A percentile compares a stretch with the other conserved stretches of the same genome.
Conservation (phyloP, 2,113 vertebrate species). For the Pavo muticus region DNA sequence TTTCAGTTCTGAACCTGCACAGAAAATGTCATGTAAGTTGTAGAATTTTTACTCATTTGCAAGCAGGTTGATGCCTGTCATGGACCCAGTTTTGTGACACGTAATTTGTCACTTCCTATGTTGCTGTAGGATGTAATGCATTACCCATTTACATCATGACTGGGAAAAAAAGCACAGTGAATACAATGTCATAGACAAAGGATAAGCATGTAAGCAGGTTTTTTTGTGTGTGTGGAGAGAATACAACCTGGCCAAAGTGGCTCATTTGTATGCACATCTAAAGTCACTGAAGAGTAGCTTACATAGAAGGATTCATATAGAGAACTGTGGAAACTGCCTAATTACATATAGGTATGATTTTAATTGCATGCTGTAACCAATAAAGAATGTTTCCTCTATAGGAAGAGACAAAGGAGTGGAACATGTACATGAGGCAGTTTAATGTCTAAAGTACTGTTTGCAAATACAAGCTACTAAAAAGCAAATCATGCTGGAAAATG, state of each 20-base stretch:
- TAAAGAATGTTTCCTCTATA: conserved; percentile 1
- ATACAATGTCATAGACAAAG: fast-evolving
- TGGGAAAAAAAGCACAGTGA: background rate
- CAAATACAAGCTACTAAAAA: conserved; percentile 42
- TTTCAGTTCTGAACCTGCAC: background rate
- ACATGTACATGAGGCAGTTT: background rate
- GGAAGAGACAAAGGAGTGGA: conserved; percentile 19
- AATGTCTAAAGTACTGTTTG: conserved; percentile 41
- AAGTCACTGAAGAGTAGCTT: conserved; percentile 5
- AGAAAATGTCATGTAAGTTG: background rate
- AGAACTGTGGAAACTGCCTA: conserved; percentile 12
- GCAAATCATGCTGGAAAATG: background rate
- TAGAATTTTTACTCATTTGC: background rate
- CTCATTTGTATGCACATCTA: conserved; percentile 3
- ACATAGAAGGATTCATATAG: background rate
- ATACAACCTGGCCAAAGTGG: background rate
- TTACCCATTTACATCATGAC: background rate
- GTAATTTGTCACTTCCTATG: background rate
- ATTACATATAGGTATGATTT: conserved; percentile 36
- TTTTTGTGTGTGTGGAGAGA: background rate
- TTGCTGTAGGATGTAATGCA: background rate
- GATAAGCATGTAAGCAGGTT: background rate
- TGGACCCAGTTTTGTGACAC: background rate
- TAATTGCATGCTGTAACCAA: background rate
- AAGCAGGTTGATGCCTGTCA: background rate